Evolutionary conservation across 2,797 vertebrate genomes (phyloP).

Genomic region (Takifugu ocellatus): DNA sequence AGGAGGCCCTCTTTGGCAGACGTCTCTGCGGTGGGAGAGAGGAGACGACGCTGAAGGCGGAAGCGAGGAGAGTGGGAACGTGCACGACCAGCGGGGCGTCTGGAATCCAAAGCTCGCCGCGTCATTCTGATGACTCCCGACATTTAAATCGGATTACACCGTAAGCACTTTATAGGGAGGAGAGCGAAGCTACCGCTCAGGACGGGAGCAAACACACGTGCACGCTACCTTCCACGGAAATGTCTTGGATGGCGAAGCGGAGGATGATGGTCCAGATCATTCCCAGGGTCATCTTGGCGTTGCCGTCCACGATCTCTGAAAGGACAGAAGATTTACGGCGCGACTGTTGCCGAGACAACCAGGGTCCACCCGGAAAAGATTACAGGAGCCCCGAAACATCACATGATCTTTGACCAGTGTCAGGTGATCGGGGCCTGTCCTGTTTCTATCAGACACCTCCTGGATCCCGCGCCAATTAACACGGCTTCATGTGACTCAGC

Average conservation of each 20-base stretch:
- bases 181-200: background rate
- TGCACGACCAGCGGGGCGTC: background rate
- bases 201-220: constrained; percentile 9
- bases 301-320: constrained; percentile 96
- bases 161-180: constrained; percentile 26
- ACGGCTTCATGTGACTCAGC: constrained; percentile 14
- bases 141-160: constrained; percentile 38
- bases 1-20: constrained; percentile 97
- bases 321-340: background rate
- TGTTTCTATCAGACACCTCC: no score
- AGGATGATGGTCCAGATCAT: constrained; percentile 99
- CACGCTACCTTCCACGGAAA: constrained; percentile 87
- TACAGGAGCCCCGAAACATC: no score
- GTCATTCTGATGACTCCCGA: constrained; percentile 18
- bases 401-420: background rate
- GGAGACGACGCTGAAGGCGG: constrained; percentile 28
- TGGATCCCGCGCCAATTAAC: no score
- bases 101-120: background rate
- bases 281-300: constrained; percentile 97
- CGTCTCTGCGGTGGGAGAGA: constrained; percentile 78
- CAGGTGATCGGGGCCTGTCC: no score
- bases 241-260: constrained; percentile 98
- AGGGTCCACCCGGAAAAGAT: no score
- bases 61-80: constrained; percentile 43
- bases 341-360: no score